Percentiles rank a stretch among this genome's conserved stretches.
phyloP scores from a whole-genome alignment of 2,113 vertebrate species.

The Chiloscyllium plagiosum region DNA sequence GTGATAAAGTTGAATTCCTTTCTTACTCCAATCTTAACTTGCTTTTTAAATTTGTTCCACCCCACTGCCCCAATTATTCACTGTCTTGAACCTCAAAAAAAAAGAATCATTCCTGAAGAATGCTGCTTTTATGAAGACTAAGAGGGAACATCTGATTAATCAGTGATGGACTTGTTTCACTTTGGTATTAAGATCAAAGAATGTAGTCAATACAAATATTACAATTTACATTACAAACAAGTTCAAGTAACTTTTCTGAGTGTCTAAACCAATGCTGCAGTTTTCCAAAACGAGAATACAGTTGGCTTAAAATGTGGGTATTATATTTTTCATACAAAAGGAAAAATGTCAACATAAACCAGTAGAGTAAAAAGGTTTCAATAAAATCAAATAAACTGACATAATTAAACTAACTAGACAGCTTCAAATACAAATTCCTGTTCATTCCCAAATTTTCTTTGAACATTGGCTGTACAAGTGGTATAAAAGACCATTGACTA shows the following conservation, averaged over 20 bases:
- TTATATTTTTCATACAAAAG: neutral
- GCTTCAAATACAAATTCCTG: slow-evolving; percentile 2
- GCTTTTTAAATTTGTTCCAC: neutral
- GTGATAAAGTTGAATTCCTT: neutral
- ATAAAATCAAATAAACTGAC: neutral
- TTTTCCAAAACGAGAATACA: neutral
- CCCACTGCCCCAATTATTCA: neutral
- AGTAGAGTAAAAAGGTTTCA: neutral
- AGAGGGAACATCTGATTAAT: neutral
- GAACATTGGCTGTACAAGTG: neutral
- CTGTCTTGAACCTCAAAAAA: neutral
- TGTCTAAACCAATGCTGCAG: neutral
- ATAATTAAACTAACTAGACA: neutral
- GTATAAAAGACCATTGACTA: slow-evolving; percentile 25
- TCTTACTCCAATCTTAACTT: neutral
- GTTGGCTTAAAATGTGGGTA: neutral
- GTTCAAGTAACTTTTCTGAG: neutral
- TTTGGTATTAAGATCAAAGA: neutral
- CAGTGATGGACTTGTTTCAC: neutral
- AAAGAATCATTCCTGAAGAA: neutral
- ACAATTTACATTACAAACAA: neutral
- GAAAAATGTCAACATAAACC: slow-evolving; percentile 7
- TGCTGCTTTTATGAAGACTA: neutral
- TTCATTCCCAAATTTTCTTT: neutral
- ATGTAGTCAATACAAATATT: neutral